Base-by-base conservation (phyloP, 2,113 vertebrate species). In the Gorsachius goisagi region DNA sequence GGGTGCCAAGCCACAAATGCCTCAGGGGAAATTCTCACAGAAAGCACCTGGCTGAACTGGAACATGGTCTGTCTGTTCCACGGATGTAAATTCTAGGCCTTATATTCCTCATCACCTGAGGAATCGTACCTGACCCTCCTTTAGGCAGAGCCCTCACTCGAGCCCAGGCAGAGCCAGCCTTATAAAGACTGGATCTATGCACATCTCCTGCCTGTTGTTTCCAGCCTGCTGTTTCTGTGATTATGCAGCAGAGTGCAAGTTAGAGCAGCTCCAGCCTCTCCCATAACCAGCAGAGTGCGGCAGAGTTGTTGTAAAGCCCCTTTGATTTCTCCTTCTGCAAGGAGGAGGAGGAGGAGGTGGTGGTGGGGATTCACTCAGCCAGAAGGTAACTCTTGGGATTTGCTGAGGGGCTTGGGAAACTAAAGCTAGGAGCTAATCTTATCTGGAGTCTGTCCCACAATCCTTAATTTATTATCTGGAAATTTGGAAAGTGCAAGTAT, bases 391-490 rank as follows among this genome's bases (percentile, higher is more conserved):
- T 60, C 83, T 28, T 66, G 67, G 84, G 59, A 69, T 85, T 85
- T 94, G 32, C 41, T 0, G 4, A 66, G 55, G 60, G 18, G 50
- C 50, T 93, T 89, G 78, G 59, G 75, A 91, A 91, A 58, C 74
- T 50, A 83, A 85, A 89, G 28, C 27, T 66, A 12, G 59, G 75
- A 96, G 67, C 45, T 76, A 72, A 93, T 90, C 73, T 95, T 62
- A 74, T 73, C 71, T 81, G 83, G 59, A 87, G 32, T 41, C 76
- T 92, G 45, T 85, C 83, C 50, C 85, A 67, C 68, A 80, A 67
- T 27, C 84, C 66, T 79, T 84, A 76, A 88, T 92, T 89, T 95
- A 89, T 77, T 88, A 89, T 73, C 79, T 94, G 80, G 80, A 88
- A 79, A 74, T 92, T 37, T 73, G 86, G 92, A 94, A 93, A 88